Percentiles rank a stretch among this genome's conserved stretches.
Conservation (phyloP, 2,113 vertebrate genomes). For the Noturus placidus region DNA sequence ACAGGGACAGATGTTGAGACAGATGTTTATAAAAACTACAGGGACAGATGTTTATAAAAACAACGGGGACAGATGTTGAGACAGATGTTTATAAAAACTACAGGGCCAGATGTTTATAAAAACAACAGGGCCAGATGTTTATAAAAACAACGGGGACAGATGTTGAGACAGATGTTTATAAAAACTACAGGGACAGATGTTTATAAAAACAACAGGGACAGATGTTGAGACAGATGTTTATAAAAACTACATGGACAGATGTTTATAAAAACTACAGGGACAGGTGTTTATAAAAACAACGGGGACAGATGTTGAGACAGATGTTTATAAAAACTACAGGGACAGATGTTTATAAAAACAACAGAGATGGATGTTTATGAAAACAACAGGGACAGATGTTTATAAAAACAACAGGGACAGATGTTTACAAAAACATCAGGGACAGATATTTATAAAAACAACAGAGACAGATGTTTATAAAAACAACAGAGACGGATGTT, state of each 20-base stretch:
- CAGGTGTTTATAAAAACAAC: background rate
- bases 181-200: background rate
- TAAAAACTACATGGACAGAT: background rate
- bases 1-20: background rate
- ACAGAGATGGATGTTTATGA: too few species aligned
- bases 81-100: background rate
- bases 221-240: too few species aligned
- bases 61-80: background rate
- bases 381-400: too few species aligned
- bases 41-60: background rate
- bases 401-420: too few species aligned
- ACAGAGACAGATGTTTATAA: too few species aligned
- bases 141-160: background rate
- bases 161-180: background rate
- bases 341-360: background rate
- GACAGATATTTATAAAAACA: background rate
- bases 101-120: background rate
- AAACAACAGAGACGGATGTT: too few species aligned
- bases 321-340: background rate
- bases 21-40: background rate
- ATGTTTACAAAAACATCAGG: background rate
- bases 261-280: background rate
- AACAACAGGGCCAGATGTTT: background rate
- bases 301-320: background rate
- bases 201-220: background rate